These are phyloP conservation scores for Apamea sordens DNA, from an alignment of 2,888 invertebrate species.

Conservation along the genomic window DNA sequence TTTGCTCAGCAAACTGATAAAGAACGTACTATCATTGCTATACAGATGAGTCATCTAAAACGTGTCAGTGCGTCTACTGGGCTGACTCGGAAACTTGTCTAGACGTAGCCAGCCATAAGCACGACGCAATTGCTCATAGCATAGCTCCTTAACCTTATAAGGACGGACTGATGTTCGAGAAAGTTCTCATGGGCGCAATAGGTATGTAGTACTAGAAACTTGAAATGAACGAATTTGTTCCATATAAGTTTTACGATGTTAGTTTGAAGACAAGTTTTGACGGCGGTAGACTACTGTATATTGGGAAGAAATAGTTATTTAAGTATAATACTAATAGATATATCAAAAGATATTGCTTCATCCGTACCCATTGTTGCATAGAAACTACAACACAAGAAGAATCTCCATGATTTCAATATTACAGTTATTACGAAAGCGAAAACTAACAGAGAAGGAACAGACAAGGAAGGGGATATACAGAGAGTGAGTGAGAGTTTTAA, in stretches of 20 bases:
- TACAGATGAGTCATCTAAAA: constrained; percentile 43
- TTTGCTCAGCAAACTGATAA: constrained; percentile 44
- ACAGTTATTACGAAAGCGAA: neutral
- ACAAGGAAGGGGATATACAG: neutral
- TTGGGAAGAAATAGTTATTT: neutral
- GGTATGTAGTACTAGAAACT: constrained; percentile 31
- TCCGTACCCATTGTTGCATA: neutral
- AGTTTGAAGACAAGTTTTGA: constrained; percentile 9
- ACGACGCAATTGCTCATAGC: constrained; percentile 9
- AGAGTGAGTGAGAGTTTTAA: neutral
- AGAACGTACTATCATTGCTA: constrained; percentile 34
- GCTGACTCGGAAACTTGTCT: constrained; percentile 33
- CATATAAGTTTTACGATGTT: constrained; percentile 22
- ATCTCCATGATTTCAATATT: neutral
- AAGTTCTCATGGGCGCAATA: constrained; percentile 29
- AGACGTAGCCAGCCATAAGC: constrained; percentile 24
- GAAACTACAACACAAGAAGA: neutral
- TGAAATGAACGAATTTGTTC: constrained; percentile 32
- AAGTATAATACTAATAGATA: neutral
- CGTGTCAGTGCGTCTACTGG: constrained; percentile 15
- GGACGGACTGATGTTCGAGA: constrained; percentile 34
- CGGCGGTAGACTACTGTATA: neutral
- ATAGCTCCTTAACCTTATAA: constrained; percentile 37
- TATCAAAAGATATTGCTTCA: neutral
- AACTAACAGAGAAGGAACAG: neutral